Evolutionary conservation across 2,113 vertebrate genomes (phyloP).

Genomic region (Ceyx cyanopectus): DNA sequence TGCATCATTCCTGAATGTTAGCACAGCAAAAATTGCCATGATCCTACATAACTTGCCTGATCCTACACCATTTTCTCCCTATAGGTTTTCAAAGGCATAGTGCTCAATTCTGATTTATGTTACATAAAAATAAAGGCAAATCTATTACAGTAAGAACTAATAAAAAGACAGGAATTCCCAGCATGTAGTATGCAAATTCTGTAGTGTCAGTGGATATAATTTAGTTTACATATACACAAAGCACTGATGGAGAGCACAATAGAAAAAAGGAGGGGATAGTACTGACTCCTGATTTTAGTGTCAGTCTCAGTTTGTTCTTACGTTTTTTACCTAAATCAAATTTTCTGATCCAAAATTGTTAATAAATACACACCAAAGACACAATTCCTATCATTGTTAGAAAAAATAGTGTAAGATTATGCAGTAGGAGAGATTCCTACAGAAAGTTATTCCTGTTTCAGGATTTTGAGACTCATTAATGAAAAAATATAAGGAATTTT

Average conservation of each 20-base stretch:
- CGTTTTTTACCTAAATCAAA: not conserved
- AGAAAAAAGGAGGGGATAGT: not conserved
- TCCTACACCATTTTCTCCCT: not conserved
- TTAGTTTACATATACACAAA: not conserved
- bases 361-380: not conserved
- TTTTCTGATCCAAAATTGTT: not conserved
- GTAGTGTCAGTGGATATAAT: not conserved
- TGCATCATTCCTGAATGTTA: not conserved
- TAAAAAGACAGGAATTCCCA: not conserved
- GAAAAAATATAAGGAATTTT: not conserved
- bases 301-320: not conserved
- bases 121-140: accelerated
- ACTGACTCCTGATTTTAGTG: not conserved
- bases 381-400: not conserved
- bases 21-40: not conserved
- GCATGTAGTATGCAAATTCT: not conserved
- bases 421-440: not conserved
- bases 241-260: not conserved
- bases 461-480: not conserved
- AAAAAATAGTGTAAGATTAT: not conserved
- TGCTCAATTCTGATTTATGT: not conserved
- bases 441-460: not conserved
- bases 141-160: not conserved
- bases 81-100: not conserved
- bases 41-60: not conserved